These are phyloP conservation scores for Sesamia inferens DNA, from an alignment of 2,888 invertebrate genomes.

Conservation along the genomic window DNA sequence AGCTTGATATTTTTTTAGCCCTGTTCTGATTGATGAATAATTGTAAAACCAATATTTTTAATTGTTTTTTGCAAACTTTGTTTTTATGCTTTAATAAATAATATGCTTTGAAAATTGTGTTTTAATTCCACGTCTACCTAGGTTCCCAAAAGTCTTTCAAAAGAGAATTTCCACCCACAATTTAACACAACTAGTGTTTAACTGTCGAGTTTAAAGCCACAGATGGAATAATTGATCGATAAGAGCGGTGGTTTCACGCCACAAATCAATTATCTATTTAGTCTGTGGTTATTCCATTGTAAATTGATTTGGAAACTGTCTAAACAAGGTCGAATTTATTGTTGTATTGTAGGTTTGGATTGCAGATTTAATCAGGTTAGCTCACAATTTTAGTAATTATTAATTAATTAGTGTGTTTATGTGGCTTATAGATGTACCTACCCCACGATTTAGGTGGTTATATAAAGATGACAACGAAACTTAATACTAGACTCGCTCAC, in stretches of 20 bases:
- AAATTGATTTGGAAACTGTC: slow-evolving; percentile 60
- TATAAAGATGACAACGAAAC: too few species aligned
- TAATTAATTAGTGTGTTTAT: slow-evolving; percentile 55
- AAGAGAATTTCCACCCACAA: slow-evolving; percentile 13
- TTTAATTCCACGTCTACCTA: not conserved
- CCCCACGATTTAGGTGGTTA: too few species aligned
- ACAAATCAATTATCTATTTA: slow-evolving; percentile 67
- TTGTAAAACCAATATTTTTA: too few species aligned
- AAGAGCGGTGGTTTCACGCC: slow-evolving; percentile 46
- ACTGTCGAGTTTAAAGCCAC: slow-evolving; percentile 49
- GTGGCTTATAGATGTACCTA: slow-evolving; percentile 28
- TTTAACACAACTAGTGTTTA: slow-evolving; percentile 30
- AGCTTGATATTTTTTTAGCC: too few species aligned
- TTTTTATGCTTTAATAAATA: not conserved
- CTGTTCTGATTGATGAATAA: too few species aligned
- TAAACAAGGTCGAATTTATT: slow-evolving; percentile 61
- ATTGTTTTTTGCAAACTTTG: not conserved
- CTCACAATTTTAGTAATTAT: slow-evolving; percentile 54
- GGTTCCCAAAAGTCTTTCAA: not conserved
- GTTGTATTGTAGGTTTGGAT: slow-evolving; percentile 46
- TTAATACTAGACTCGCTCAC: too few species aligned
- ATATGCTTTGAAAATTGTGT: not conserved
- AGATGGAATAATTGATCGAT: slow-evolving; percentile 59
- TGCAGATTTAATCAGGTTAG: slow-evolving; percentile 49
- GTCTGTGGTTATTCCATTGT: slow-evolving; percentile 55